Conservation (phyloP, 2,797 vertebrate species). For the Gymnoscopelus braueri region DNA sequence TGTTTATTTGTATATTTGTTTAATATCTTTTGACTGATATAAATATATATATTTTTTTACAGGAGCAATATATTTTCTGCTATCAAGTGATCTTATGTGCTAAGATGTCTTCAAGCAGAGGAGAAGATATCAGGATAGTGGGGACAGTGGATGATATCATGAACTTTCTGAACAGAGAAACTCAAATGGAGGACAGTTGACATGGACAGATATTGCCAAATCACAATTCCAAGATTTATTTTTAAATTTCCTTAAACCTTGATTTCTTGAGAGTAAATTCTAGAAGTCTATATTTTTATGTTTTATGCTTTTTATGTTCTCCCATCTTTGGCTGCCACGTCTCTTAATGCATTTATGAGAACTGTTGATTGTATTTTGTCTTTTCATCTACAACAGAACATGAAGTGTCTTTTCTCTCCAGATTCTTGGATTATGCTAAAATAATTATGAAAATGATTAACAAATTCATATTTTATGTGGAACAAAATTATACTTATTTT, state of each 20-base stretch:
- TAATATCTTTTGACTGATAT: no score
- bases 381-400: slow-evolving; percentile 62
- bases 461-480: slow-evolving; percentile 79
- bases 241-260: slow-evolving; percentile 69
- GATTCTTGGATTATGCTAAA: slow-evolving; percentile 65
- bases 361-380: slow-evolving; percentile 77
- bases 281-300: slow-evolving; percentile 79
- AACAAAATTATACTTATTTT: slow-evolving; percentile 73
- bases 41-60: neutral
- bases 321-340: slow-evolving; percentile 73
- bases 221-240: slow-evolving; percentile 48
- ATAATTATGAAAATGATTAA: slow-evolving; percentile 68
- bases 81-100: no score
- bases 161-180: slow-evolving; percentile 42
- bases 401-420: slow-evolving; percentile 42
- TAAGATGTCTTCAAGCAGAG: slow-evolving; percentile 91
- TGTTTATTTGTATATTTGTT: no score
- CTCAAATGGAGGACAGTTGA: slow-evolving; percentile 47
- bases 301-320: slow-evolving; percentile 68
- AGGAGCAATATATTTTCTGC: slow-evolving; percentile 98
- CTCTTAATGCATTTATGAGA: slow-evolving; percentile 71
- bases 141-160: slow-evolving; percentile 1
- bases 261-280: slow-evolving; percentile 54
- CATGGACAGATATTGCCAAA: slow-evolving; percentile 68
- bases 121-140: slow-evolving; percentile 85